phyloP scores from a whole-genome alignment of 2,888 invertebrate genomes.

The Tupiocoris notatus region DNA sequence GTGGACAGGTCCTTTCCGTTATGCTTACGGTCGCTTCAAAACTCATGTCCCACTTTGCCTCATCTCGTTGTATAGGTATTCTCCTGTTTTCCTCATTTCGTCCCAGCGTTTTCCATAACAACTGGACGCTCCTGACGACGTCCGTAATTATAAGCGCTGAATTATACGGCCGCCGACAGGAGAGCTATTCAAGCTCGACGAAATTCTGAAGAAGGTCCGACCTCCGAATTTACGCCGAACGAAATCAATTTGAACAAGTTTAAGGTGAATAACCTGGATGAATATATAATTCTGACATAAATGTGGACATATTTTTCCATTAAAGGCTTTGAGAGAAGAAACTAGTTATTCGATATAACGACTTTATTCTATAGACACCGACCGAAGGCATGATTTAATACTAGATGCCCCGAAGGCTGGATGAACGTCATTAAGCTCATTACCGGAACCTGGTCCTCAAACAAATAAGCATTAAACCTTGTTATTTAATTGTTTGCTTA shows the following conservation, averaged over 20 bases:
- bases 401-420: background rate
- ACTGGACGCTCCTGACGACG: background rate
- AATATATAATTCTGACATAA: background rate
- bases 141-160: background rate
- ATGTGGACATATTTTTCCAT: background rate
- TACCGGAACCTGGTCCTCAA: no score
- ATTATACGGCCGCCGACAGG: background rate
- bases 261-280: background rate
- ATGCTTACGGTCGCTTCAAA: conserved; percentile 10
- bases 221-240: background rate
- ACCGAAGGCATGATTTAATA: background rate
- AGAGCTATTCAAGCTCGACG: background rate
- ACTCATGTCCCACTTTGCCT: background rate
- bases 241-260: background rate
- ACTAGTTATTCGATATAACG: background rate
- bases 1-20: conserved; percentile 28
- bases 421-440: background rate
- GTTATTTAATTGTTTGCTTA: no score
- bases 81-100: background rate
- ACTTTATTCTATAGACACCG: no score
- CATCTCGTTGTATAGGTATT: background rate
- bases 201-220: background rate
- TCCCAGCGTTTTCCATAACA: background rate
- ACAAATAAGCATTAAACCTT: no score
- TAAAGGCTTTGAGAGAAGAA: background rate